These are phyloP conservation scores for Dufourea novaeangliae DNA, from an alignment of 1,140 invertebrate genomes.

Conservation along the genomic window DNA sequence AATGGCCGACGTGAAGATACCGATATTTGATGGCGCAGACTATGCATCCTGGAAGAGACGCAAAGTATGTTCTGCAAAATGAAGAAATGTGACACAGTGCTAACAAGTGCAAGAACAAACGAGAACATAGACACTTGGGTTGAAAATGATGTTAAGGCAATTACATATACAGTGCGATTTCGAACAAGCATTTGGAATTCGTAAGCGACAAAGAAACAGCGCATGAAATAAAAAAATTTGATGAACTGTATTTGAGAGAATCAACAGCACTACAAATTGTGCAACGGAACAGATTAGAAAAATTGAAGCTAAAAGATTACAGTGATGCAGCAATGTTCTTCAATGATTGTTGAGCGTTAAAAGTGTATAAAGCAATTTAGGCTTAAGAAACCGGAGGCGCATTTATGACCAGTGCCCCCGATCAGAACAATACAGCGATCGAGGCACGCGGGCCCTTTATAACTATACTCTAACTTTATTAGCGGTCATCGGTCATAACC, in stretches of 20 bases:
- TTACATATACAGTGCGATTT: conserved; percentile 46
- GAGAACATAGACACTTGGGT: conserved; percentile 2
- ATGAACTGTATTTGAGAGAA: not conserved
- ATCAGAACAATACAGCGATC: too few species aligned
- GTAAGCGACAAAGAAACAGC: not conserved
- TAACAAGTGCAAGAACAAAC: not conserved
- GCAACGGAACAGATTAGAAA: conserved; percentile 29
- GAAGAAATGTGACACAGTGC: conserved; percentile 15
- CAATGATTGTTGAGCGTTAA: too few species aligned
- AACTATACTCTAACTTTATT: too few species aligned
- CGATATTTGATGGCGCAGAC: conserved; percentile 27
- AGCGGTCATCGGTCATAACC: too few species aligned
- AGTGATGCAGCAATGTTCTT: conserved; percentile 69
- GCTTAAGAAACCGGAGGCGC: too few species aligned
- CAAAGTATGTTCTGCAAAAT: conserved; percentile 13
- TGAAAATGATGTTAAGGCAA: conserved; percentile 47
- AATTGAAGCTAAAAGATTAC: conserved; percentile 56
- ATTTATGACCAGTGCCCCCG: too few species aligned
- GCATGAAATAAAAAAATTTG: not conserved
- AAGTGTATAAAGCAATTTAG: too few species aligned
- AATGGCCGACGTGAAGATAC: not conserved
- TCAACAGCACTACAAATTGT: not conserved
- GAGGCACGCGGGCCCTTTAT: too few species aligned
- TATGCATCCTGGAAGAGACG: conserved; percentile 26
- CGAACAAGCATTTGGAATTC: not conserved